A percentile compares a stretch with the other conserved stretches of the same genome.
These are phyloP conservation scores for Parnassius mnemosyne DNA, from an alignment of 2,888 invertebrate genomes.

Conservation along the genomic window DNA sequence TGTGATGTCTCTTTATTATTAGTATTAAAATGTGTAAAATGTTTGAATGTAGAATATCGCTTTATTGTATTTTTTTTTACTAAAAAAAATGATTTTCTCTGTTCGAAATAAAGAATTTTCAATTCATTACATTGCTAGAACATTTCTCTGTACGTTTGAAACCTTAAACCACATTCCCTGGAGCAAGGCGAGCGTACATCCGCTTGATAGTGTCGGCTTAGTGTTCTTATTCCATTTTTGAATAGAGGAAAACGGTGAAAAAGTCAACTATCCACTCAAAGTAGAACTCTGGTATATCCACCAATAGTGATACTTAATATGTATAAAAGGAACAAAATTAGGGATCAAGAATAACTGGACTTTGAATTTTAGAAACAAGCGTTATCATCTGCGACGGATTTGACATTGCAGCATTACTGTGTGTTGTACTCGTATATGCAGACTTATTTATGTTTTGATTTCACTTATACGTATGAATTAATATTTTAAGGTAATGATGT, in stretches of 20 bases:
- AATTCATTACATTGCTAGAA: not conserved
- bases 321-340: constrained; percentile 2
- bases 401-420: not conserved
- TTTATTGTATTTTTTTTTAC: too few relatives aligned
- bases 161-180: constrained; percentile 15
- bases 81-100: too few relatives aligned
- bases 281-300: constrained; percentile 2
- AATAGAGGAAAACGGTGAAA: constrained; percentile 21
- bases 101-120: not conserved
- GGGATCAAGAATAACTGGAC: constrained; percentile 3
- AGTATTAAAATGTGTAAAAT: too few relatives aligned
- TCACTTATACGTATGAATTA: not conserved
- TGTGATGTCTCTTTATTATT: too few relatives aligned
- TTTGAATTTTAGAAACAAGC: constrained; percentile 14
- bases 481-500: not conserved
- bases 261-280: constrained; percentile 10
- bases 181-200: constrained; percentile 15
- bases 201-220: constrained; percentile 24
- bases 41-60: too few relatives aligned
- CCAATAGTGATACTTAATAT: not conserved
- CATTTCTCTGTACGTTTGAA: constrained; percentile 6
- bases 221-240: constrained; percentile 19
- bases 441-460: not conserved
- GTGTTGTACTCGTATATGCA: not conserved
- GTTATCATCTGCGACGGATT: constrained; percentile 1